These are phyloP conservation scores for Micronycteris hirsuta DNA, from an alignment of 2,113 vertebrate species.

Conservation along the genomic window DNA sequence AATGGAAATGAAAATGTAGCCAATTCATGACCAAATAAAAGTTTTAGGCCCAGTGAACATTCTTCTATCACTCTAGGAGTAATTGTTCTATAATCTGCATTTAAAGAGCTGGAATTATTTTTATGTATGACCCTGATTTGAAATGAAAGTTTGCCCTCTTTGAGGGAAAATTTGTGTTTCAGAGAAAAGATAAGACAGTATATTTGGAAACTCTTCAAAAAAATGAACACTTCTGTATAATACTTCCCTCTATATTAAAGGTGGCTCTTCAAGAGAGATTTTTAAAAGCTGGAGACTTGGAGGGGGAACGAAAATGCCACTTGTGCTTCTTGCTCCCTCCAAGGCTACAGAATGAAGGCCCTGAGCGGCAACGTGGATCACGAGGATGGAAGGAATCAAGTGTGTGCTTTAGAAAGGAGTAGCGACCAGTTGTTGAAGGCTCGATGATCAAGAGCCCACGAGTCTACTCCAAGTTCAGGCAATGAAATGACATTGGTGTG, in stretches of 20 bases:
- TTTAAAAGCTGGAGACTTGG: not conserved
- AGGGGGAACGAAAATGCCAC: not conserved
- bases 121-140: not conserved
- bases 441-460: not conserved
- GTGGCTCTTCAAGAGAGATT: not conserved
- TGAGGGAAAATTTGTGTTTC: conserved; percentile 25
- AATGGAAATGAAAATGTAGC: conserved; percentile 22
- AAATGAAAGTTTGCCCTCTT: conserved; percentile 35
- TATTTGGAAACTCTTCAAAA: conserved; percentile 38
- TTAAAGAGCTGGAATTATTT: conserved; percentile 35
- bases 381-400: not conserved
- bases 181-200: conserved; percentile 7
- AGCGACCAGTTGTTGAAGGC: not conserved
- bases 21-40: not conserved
- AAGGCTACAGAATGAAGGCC: not conserved
- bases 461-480: not conserved
- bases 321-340: not conserved
- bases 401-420: not conserved
- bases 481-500: not conserved
- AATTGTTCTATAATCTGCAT: conserved; percentile 11
- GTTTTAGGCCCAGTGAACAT: not conserved
- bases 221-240: not conserved
- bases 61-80: not conserved
- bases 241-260: not conserved
- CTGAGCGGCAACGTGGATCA: not conserved